Evolutionary conservation across 2,888 invertebrate genomes (phyloP).

Genomic region (Thecophora atra): DNA sequence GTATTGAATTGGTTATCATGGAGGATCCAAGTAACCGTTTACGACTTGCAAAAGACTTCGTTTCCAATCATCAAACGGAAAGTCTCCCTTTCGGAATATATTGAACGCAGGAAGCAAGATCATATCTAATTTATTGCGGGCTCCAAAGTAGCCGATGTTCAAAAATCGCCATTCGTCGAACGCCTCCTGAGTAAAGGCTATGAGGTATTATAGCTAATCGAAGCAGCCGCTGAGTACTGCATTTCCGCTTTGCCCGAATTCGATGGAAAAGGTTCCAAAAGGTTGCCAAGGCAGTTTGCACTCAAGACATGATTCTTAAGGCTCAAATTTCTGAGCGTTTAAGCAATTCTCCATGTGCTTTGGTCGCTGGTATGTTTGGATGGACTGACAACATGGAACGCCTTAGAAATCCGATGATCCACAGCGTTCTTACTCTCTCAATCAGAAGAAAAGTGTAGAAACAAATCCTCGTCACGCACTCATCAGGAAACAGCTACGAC

Average conservation of each 20-base stretch:
- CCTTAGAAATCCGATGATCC: conserved; percentile 96
- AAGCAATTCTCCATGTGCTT: conserved; percentile 91
- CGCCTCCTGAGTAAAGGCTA: conserved; percentile 90
- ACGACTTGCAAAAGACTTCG: conserved; percentile 93
- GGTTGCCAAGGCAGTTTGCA: conserved; percentile 97
- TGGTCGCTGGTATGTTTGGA: conserved; percentile 96
- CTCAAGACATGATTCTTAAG: conserved; percentile 80
- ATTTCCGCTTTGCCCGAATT: conserved; percentile 96
- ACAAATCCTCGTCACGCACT: conserved; percentile 97
- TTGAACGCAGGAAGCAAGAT: conserved; percentile 89
- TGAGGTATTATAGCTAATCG: conserved; percentile 93
- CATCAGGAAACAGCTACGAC: conserved; percentile 86
- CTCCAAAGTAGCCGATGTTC: conserved; percentile 83
- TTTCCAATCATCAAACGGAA: conserved; percentile 82
- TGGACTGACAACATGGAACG: conserved; percentile 99
- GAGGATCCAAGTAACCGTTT: conserved; percentile 98
- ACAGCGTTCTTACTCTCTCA: conserved; percentile 84
- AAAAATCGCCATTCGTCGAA: conserved; percentile 95
- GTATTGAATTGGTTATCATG: conserved; percentile 94
- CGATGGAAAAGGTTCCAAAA: conserved; percentile 99
- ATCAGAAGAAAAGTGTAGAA: conserved; percentile 96
- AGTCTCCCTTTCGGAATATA: conserved; percentile 89
- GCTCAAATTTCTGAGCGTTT: conserved; percentile 88
- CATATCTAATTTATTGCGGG: conserved; percentile 98
- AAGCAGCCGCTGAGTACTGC: conserved; percentile 98